Percentiles rank a stretch among this genome's conserved stretches.
phyloP scores from a whole-genome alignment of 2,888 invertebrate genomes.

The Drosophila prostipennis region DNA sequence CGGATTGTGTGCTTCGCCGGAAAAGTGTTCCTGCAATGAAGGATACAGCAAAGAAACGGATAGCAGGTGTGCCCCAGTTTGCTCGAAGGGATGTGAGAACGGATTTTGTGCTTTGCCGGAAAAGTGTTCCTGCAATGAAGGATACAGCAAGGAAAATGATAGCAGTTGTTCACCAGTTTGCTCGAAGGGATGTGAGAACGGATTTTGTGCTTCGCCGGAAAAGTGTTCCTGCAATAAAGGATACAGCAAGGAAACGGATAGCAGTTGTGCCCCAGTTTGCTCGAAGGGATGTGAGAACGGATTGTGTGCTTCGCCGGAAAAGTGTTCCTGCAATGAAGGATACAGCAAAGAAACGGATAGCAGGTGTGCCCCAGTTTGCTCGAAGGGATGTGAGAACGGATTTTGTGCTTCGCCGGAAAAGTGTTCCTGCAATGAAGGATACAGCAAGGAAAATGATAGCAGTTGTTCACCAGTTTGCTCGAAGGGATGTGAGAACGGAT shows the following conservation, averaged over 20 bases:
- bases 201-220: too few species aligned
- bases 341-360: neutral
- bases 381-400: constrained; percentile 6
- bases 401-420: constrained; percentile 4
- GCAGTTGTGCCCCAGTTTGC: neutral
- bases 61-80: too few species aligned
- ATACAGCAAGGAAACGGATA: neutral
- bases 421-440: constrained; percentile 15
- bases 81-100: constrained; percentile 20
- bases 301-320: constrained; percentile 1
- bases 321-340: constrained; percentile 11
- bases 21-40: too few species aligned
- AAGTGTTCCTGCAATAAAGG: constrained; percentile 10
- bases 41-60: too few species aligned
- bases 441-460: neutral
- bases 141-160: constrained; percentile 4
- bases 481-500: constrained; percentile 20
- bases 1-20: too few species aligned
- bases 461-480: constrained; percentile 18
- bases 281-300: constrained; percentile 5
- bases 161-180: constrained; percentile 41
- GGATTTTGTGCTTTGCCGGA: constrained; percentile 29
- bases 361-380: constrained; percentile 4
- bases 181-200: neutral
- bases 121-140: constrained; percentile 27